Evolutionary conservation across 2,888 invertebrate genomes (phyloP).

Genomic region (Nomada fabriciana): DNA sequence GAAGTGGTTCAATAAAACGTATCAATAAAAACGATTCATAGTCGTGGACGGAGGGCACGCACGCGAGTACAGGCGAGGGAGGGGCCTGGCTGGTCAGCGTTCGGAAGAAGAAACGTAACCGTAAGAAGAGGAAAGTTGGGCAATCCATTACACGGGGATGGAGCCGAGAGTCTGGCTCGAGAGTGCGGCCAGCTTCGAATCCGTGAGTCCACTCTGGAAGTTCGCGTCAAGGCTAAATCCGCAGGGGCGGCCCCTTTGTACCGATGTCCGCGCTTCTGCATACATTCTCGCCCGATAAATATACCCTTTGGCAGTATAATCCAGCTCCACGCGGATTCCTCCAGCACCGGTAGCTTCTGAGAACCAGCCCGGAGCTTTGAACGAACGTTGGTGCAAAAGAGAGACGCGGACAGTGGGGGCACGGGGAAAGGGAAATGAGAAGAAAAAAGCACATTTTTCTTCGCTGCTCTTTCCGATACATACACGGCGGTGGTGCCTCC

Average conservation of each 20-base stretch:
- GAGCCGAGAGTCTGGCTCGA: conserved; percentile 17
- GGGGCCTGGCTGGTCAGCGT: conserved; percentile 20
- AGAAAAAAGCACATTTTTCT: conserved; percentile 22
- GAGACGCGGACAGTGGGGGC: not conserved
- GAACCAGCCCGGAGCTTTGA: conserved; percentile 82
- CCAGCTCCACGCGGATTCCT: conserved; percentile 81
- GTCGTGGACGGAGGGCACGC: conserved; percentile 57
- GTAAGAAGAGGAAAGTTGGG: conserved; percentile 70
- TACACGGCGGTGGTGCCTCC: conserved; percentile 57
- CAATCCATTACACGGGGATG: conserved; percentile 68
- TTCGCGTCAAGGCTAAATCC: conserved; percentile 82
- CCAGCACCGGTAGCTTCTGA: conserved; percentile 84
- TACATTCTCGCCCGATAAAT: conserved; percentile 84
- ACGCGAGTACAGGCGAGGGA: conserved; percentile 34
- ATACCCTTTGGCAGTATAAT: conserved; percentile 84
- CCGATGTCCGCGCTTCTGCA: conserved; percentile 84
- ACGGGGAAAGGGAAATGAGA: not conserved
- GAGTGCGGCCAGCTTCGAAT: conserved; percentile 63
- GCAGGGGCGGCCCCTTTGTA: conserved; percentile 83
- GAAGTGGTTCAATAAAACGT: conserved; percentile 69
- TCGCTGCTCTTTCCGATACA: conserved; percentile 35
- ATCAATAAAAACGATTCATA: conserved; percentile 72
- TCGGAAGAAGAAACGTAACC: conserved; percentile 56
- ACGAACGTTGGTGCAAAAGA: conserved; percentile 54
- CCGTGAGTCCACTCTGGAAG: conserved; percentile 71